Conservation (phyloP, 2,797 vertebrate species). For the Oreochromis mossambicus region DNA sequence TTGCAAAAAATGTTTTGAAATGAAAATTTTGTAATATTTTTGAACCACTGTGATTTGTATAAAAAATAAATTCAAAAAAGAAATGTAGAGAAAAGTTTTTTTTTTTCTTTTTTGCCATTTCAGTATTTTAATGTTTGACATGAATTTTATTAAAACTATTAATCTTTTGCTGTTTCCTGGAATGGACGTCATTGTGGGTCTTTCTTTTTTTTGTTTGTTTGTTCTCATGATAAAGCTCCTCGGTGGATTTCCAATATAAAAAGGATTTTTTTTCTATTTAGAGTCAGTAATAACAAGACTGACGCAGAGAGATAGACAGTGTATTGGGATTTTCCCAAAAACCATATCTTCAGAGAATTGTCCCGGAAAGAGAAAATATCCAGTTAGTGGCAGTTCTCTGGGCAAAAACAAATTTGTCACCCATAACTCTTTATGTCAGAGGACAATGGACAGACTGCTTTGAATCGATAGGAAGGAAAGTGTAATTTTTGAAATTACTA, state of each 20-base stretch:
- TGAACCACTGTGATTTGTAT: constrained; percentile 84
- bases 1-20: constrained; percentile 74
- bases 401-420: neutral
- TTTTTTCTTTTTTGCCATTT: constrained; percentile 71
- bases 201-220: neutral
- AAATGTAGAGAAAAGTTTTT: constrained; percentile 24
- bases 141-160: constrained; percentile 81
- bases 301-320: neutral
- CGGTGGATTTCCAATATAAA: neutral
- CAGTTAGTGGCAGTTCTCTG: neutral
- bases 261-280: neutral
- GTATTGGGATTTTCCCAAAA: neutral
- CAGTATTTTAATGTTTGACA: constrained; percentile 84
- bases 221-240: neutral
- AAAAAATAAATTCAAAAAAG: constrained; percentile 69
- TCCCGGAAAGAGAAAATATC: neutral
- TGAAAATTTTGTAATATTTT: constrained; percentile 80
- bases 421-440: neutral
- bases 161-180: constrained; percentile 62
- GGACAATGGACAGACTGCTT: neutral
- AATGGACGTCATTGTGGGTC: neutral
- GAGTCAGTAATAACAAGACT: neutral
- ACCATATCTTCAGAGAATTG: neutral
- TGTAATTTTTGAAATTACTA: neutral
- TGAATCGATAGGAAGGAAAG: neutral